phyloP scores from a whole-genome alignment of 2,113 vertebrate species.

The Bos javanicus region DNA sequence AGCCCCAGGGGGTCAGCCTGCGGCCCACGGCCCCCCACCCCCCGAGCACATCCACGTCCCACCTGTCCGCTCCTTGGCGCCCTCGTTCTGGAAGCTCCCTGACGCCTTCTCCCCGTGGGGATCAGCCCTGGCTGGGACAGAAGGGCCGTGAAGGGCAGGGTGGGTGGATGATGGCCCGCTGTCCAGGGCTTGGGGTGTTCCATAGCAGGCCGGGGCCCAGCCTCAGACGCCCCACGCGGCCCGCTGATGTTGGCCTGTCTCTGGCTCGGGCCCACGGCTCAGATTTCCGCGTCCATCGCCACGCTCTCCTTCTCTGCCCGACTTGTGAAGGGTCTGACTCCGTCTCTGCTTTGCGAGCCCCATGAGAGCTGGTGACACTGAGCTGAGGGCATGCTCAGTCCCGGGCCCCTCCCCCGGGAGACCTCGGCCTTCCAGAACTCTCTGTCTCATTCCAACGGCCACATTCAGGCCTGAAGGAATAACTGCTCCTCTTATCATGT shows the following conservation, averaged over 20 bases:
- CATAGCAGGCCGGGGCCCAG: rapidly evolving
- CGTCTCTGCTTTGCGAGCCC: rapidly evolving
- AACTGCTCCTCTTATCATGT: not conserved
- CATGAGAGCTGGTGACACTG: rapidly evolving
- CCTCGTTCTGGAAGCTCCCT: rapidly evolving
- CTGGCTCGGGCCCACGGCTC: rapidly evolving
- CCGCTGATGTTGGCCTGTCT: not conserved
- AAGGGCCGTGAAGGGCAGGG: rapidly evolving
- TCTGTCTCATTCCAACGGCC: rapidly evolving
- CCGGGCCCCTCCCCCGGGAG: rapidly evolving
- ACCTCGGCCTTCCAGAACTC: no score
- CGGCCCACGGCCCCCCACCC: rapidly evolving
- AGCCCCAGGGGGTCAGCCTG: rapidly evolving
- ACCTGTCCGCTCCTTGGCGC: rapidly evolving
- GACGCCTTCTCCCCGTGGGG: not conserved
- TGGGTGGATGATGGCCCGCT: rapidly evolving
- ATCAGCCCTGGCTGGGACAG: not conserved
- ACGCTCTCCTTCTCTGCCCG: not conserved
- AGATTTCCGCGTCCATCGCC: rapidly evolving
- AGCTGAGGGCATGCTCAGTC: rapidly evolving
- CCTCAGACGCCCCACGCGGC: rapidly evolving
- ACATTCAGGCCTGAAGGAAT: rapidly evolving
- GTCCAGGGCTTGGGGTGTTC: not conserved
- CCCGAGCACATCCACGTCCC: rapidly evolving
- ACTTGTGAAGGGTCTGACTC: rapidly evolving